phyloP scores from a whole-genome alignment of 1,140 invertebrate species.

The Spodoptera litura region DNA sequence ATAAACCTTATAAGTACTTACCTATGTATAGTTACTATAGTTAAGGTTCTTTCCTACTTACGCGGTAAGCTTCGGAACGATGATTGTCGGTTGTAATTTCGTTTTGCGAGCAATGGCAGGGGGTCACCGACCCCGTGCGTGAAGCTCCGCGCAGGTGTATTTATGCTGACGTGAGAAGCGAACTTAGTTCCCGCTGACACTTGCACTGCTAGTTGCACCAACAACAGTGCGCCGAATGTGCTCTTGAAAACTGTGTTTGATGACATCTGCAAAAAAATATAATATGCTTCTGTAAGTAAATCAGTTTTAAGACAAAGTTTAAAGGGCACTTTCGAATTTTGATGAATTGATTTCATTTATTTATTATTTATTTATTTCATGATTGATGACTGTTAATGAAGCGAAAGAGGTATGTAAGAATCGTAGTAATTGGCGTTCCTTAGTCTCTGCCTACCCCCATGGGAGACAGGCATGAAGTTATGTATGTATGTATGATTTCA shows the following conservation, averaged over 20 bases:
- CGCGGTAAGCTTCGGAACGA: conserved; percentile 61
- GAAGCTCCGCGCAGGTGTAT: conserved; percentile 78
- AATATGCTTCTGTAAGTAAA: neutral
- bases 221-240: conserved; percentile 21
- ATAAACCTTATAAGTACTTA: neutral
- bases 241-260: conserved; percentile 34
- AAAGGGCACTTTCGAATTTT: no score
- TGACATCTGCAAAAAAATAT: conserved; percentile 47
- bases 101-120: conserved; percentile 57
- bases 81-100: conserved; percentile 53
- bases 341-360: no score
- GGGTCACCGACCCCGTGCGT: conserved; percentile 82
- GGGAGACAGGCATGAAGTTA: no score
- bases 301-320: no score
- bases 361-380: no score
- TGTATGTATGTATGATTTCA: no score
- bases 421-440: no score
- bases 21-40: neutral
- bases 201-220: conserved; percentile 55
- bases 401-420: no score
- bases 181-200: conserved; percentile 68
- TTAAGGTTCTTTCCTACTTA: conserved; percentile 52
- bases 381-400: no score
- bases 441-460: no score
- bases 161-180: conserved; percentile 80